These are phyloP conservation scores for Cinclus mexicanus DNA, from an alignment of 2,113 vertebrate genomes.

Conservation along the genomic window DNA sequence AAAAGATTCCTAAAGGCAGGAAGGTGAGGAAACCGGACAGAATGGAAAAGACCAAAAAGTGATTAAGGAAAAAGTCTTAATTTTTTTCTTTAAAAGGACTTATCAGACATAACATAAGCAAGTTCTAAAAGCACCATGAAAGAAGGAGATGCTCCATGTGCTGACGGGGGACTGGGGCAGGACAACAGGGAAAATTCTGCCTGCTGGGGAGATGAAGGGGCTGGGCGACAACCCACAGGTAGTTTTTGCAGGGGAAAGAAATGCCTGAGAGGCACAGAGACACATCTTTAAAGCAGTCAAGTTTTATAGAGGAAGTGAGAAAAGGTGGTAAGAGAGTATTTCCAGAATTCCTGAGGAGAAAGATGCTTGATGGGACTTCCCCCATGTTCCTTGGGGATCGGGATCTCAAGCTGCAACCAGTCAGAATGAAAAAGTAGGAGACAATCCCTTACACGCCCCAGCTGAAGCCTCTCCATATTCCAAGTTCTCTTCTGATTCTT, in stretches of 20 bases:
- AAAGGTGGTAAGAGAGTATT: neutral
- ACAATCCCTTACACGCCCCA: neutral
- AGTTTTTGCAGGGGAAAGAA: neutral
- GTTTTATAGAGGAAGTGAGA: neutral
- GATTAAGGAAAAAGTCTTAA: neutral
- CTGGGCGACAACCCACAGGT: accelerated
- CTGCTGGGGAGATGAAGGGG: neutral
- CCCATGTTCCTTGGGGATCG: neutral
- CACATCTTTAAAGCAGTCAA: neutral
- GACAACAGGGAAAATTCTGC: neutral
- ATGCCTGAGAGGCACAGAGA: neutral
- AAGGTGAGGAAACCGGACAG: neutral
- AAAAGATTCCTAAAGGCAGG: neutral
- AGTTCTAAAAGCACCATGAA: neutral
- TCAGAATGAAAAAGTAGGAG: neutral
- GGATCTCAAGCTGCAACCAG: neutral
- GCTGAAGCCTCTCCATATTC: neutral
- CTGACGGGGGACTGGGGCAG: neutral
- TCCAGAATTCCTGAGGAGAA: neutral
- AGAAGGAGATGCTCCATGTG: neutral
- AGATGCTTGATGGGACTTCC: no score
- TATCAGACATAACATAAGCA: neutral
- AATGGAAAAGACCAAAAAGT: neutral
- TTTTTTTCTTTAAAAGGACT: neutral
- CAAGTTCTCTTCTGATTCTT: neutral